These are phyloP conservation scores for Sternarchorhynchus goeldii DNA, from an alignment of 2,797 vertebrate species.

Conservation along the genomic window DNA sequence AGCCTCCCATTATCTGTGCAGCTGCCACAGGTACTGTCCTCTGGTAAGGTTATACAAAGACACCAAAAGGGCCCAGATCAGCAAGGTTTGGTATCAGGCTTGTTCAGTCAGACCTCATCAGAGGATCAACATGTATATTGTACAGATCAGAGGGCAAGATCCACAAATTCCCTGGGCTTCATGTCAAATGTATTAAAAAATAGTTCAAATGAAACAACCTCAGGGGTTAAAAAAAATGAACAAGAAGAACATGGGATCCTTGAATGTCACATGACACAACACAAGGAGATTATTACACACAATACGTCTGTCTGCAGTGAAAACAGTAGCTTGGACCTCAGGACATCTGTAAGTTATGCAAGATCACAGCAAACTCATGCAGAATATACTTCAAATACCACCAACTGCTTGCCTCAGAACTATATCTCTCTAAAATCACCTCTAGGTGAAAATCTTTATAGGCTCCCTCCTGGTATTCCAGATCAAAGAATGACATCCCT, in stretches of 20 bases:
- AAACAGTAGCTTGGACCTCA: slow-evolving; percentile 74
- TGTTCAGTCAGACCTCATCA: slow-evolving; percentile 75
- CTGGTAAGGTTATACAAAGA: slow-evolving; percentile 61
- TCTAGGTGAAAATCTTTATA: slow-evolving; percentile 67
- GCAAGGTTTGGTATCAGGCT: slow-evolving; percentile 79
- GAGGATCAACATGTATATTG: slow-evolving; percentile 39
- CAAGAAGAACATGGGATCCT: slow-evolving; percentile 56
- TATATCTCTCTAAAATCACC: slow-evolving; percentile 57
- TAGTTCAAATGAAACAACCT: slow-evolving; percentile 29
- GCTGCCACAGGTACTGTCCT: slow-evolving; percentile 46
- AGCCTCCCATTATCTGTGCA: slow-evolving; percentile 51
- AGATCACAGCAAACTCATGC: slow-evolving; percentile 67
- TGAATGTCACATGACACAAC: slow-evolving; percentile 64
- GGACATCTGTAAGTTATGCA: slow-evolving; percentile 71
- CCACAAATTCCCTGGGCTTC: slow-evolving; percentile 42
- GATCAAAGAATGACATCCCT: slow-evolving; percentile 56
- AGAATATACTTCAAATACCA: slow-evolving; percentile 66
- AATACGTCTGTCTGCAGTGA: slow-evolving; percentile 61
- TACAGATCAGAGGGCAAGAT: slow-evolving; percentile 42
- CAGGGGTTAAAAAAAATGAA: slow-evolving; percentile 58
- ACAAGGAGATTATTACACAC: slow-evolving; percentile 62
- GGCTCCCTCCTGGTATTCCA: slow-evolving; percentile 51
- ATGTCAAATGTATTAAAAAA: slow-evolving; percentile 51
- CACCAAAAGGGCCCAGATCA: slow-evolving; percentile 63
- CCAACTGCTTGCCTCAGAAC: slow-evolving; percentile 67